These are phyloP conservation scores for Mormyrops boulengeri DNA, from an alignment of 2,797 vertebrate genomes.

Conservation along the genomic window DNA sequence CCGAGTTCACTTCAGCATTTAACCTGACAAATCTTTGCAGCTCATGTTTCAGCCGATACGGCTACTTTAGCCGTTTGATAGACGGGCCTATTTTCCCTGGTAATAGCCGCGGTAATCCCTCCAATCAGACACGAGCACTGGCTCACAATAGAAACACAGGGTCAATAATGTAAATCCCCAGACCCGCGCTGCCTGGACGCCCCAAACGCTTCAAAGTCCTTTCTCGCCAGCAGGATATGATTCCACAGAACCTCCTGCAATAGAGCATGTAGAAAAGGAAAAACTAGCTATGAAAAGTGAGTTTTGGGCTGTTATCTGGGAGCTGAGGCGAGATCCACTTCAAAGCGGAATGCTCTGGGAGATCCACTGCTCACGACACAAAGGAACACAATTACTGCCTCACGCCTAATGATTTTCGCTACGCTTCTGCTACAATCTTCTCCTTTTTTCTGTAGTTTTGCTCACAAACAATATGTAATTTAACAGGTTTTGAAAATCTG, in stretches of 20 bases:
- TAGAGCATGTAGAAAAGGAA: background rate
- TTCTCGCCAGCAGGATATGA: conserved; percentile 14
- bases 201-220: conserved; percentile 12
- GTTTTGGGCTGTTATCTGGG: background rate
- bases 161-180: conserved; percentile 26
- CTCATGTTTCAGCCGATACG: conserved; percentile 26
- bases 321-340: background rate
- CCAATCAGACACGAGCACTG: conserved; percentile 14
- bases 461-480: conserved; percentile 10
- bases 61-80: conserved; percentile 10
- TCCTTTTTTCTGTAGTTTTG: background rate
- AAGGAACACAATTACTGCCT: conserved; percentile 5
- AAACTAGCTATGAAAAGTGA: background rate
- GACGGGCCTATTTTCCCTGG: conserved; percentile 18
- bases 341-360: background rate
- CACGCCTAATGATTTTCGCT: background rate
- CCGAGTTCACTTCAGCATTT: conserved; percentile 26
- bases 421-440: background rate
- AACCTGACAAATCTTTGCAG: conserved; percentile 29
- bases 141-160: conserved; percentile 21
- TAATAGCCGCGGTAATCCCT: conserved; percentile 21
- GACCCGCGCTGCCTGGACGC: background rate
- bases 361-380: background rate
- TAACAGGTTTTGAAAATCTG: conserved; percentile 9
- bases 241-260: conserved; percentile 10